Base-by-base conservation (phyloP, 2,888 invertebrate genomes). In the Thecocarcelia acutangulata region DNA sequence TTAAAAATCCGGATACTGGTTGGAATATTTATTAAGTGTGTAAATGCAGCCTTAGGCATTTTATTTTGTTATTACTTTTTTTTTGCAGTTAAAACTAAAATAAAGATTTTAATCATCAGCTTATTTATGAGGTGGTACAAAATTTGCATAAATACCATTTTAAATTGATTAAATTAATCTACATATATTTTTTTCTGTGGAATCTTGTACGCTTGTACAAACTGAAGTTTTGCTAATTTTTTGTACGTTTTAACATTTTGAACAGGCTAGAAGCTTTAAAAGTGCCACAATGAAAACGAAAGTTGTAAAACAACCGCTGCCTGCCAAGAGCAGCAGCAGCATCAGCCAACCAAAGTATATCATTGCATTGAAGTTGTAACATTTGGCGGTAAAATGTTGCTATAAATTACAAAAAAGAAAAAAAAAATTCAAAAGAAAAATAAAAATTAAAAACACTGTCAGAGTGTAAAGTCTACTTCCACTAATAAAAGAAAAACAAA, bases 261-360 rank as follows among this genome's bases (percentile, higher is more conserved):
- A 17, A 21, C 9, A n/a, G 54, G 58, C n/a, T 74, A 80, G 80
- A 80, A 75, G 80, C 75, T 75, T 75, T 70, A 75, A 59, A 80
- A 80, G 54, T 70, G 75, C 70, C 50, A 64, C 64, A 74, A 52
- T 48, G 37, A 80, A 80, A 80, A 66, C 66, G 80, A 80, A 80
- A 80, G 80, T 80, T 80, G 80, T 46, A 33, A 72, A 70, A 61
- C 80, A 13, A 40, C 12, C 13, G n/a, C 44, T 46, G 69, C 37
- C 37, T 17, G 24, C 33, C 28, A 48, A 15, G 46, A 33, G 11
- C 24, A 33, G 2, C 17, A n/a, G 19, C 40, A 33, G 24, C 52
- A 37, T 33, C 48, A 48, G 19, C 21, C 3, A 2, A 9, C 42
- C 44, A 61, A 76, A 76, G 17, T 75, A 42, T 80, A 66, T 64